Conservation (phyloP, 2,113 vertebrate species). For the Catagonus wagneri region DNA sequence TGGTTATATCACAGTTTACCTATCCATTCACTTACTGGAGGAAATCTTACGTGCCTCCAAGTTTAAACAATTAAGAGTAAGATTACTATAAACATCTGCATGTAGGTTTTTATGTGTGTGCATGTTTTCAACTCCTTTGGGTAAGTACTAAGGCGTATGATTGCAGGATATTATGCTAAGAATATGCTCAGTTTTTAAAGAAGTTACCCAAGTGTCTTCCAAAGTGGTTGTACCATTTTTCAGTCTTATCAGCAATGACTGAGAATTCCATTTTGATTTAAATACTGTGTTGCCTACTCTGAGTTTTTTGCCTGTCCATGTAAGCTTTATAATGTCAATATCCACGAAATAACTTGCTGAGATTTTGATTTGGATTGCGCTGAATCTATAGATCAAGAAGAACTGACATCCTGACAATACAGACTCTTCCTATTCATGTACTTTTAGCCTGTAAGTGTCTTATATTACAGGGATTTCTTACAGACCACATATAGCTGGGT, state of each 20-base stretch:
- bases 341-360: not conserved
- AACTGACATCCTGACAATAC: not conserved
- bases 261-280: not conserved
- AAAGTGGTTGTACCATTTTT: not conserved
- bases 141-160: not conserved
- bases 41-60: not conserved
- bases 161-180: not conserved
- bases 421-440: not conserved
- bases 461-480: not conserved
- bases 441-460: not conserved
- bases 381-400: not conserved
- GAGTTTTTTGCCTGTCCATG: not conserved
- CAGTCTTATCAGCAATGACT: not conserved
- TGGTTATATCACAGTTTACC: not conserved
- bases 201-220: not conserved
- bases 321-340: not conserved
- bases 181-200: not conserved
- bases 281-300: not conserved
- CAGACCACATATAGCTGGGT: not conserved
- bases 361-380: not conserved
- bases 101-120: not conserved
- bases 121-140: not conserved
- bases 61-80: not conserved
- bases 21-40: not conserved
- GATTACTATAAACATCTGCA: not conserved